Conservation (phyloP, 2,113 vertebrate genomes). For the Psammodynastes pulverulentus region DNA sequence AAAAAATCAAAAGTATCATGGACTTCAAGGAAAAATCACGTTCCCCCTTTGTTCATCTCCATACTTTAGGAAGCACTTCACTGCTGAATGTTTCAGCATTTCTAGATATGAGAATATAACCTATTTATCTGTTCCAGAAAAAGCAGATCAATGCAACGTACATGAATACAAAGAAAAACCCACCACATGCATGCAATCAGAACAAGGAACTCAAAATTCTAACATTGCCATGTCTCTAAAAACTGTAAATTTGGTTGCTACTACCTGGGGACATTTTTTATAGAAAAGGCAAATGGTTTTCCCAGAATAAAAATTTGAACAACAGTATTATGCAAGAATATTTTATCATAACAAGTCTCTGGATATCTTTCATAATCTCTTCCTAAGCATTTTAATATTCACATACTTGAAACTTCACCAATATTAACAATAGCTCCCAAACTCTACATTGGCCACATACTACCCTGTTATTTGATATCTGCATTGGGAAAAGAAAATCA, state of each 20-base stretch:
- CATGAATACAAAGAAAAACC: neutral
- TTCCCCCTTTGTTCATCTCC: neutral
- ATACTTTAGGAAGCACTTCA: neutral
- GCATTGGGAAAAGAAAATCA: neutral
- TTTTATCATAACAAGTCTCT: neutral
- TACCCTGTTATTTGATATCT: neutral
- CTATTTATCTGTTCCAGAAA: neutral
- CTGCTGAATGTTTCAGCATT: neutral
- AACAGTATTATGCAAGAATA: neutral
- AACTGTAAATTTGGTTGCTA: neutral
- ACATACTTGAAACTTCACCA: neutral
- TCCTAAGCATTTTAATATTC: neutral
- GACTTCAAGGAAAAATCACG: neutral
- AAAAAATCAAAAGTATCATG: neutral
- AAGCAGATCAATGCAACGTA: neutral
- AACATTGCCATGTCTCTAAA: neutral
- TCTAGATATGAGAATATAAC: neutral
- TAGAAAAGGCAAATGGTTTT: neutral
- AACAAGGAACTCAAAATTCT: neutral
- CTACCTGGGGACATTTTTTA: neutral
- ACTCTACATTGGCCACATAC: neutral
- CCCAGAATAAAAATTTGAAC: neutral
- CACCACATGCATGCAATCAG: neutral
- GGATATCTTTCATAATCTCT: neutral
- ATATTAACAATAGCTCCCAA: neutral